Base-by-base conservation (phyloP, 2,888 invertebrate genomes). In the Capitulum mitella region DNA sequence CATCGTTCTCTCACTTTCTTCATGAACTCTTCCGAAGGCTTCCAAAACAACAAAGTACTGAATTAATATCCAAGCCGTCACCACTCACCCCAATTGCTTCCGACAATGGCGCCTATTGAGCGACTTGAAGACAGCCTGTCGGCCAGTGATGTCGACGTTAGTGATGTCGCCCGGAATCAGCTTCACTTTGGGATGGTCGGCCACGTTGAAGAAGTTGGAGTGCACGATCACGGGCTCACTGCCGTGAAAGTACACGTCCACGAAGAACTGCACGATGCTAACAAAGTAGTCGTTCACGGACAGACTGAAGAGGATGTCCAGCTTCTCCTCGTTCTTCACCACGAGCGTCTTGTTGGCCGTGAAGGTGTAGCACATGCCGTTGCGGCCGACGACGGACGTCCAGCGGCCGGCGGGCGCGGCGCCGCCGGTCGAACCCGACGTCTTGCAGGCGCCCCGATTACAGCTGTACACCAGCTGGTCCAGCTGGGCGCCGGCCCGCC, bases 281-380 rank as follows among this genome's bases (percentile, higher is more conserved):
- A 14, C 19, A 34, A 64, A 64, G 64, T 64, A 34, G 22, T 64
- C 64, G 6, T 29, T 34, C 16, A 12, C 2, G 34, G 32, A 32
- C 32, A 70, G 37, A 12, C 40, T 26, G 40, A 70, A 70, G 26
- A 12, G 0, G 70, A 70, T 70, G 70, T 70, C 70, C 26, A 70
- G 40, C 70, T 70, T 70, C 26, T 70, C 70, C 26, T 70, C 70
- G 70, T 70, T 40, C 26, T 37, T 37, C 37, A 70, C 40, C 37
- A 40, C 37, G 37, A 70, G 40, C 37, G 70, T 70, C 26, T 22
- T 16, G 70, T 70, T 70, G 70, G 70, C 37, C 16, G 34, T 26
- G 70, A 70, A 70, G 22, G 70, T 70, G 70, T 70, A 70, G 70
- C 70, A 70, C 70, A 70, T 70, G 26, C 37, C 34, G 70, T 70